phyloP scores from a whole-genome alignment of 1,140 invertebrate genomes.

The Oryctes rhinoceros region DNA sequence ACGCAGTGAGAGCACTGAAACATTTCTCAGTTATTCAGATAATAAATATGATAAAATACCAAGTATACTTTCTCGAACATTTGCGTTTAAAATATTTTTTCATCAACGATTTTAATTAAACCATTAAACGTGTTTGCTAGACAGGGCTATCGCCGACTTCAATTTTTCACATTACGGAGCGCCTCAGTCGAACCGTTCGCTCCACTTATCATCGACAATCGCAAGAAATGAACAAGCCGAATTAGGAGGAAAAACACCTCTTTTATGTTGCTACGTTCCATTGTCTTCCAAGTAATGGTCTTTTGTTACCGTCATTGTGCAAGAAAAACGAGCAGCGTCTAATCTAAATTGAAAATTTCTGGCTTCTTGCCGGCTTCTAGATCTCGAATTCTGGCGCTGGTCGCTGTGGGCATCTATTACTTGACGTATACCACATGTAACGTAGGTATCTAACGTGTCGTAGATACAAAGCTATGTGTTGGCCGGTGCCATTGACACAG shows the following conservation, averaged over 20 bases:
- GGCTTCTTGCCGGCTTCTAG: neutral
- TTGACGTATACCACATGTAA: neutral
- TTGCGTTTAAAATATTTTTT: too few relatives aligned
- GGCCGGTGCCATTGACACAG: constrained; percentile 43
- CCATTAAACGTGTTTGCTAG: too few relatives aligned
- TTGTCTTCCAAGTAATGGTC: neutral
- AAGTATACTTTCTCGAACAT: too few relatives aligned
- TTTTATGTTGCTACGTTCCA: constrained; percentile 4
- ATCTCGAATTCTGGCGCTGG: neutral
- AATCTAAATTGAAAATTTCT: constrained; percentile 10
- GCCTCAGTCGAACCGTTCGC: too few relatives aligned
- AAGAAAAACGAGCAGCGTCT: neutral
- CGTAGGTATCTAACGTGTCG: neutral
- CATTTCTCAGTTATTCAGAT: too few relatives aligned
- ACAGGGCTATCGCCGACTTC: too few relatives aligned
- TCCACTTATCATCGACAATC: too few relatives aligned
- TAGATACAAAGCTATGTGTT: neutral
- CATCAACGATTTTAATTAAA: too few relatives aligned
- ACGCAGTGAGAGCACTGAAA: too few relatives aligned
- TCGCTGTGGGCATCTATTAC: neutral
- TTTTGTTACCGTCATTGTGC: neutral
- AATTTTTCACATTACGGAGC: too few relatives aligned
- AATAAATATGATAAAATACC: too few relatives aligned
- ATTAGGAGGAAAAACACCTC: neutral
- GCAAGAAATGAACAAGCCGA: too few relatives aligned